Evolutionary conservation across 2,888 invertebrate genomes (phyloP), one percentile per base, ranked within the genome.

Genomic region (Dione vanillae): DNA sequence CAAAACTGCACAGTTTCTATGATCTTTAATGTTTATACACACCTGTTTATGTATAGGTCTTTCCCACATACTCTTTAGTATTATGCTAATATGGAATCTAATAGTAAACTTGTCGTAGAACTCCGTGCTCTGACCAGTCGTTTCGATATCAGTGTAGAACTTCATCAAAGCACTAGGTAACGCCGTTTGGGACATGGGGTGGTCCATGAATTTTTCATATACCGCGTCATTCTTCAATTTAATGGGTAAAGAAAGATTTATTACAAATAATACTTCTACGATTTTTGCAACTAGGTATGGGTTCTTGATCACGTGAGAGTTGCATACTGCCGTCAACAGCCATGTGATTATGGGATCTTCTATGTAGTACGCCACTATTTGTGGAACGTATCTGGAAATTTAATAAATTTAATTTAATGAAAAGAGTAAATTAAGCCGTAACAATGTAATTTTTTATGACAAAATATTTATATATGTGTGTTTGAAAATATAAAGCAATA

Each of bases 51-150:
- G 99, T 56, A 97, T 95, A 14, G 97, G 96, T 82, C 97, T 96
- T 72, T 96, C 96, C 99, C 99, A 99, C 96, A 99, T 97, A 65
- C 96, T 96, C 90, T 99, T 99, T 79, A 99, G 95, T 82, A 99
- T 98, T 84, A 99, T 96, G 89, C 99, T 99, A 86, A 99, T 99
- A 87, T 99, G 99, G 94, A 99, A 99, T 87, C 99, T 95, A 80
- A 99, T 99, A 12, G 98, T 98, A 90, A 99, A 99, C 92, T 99
- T 99, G 91, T 99, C 99, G 84, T 99, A 99, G 92, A 99, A 99
- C 92, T 99, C 99, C 45, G 98, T 98, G 89, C 98, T 98, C 78
- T 99, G 97, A 11, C 99, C 99, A 11, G 99, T 99, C 12, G 98
- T 97, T 93, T 99, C 99, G 69, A 99, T 98, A 82, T 99, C 99